A percentile compares a stretch with the other conserved stretches of the same genome.
phyloP scores from a whole-genome alignment of 2,113 vertebrate species.

The Corydoras sp. region DNA sequence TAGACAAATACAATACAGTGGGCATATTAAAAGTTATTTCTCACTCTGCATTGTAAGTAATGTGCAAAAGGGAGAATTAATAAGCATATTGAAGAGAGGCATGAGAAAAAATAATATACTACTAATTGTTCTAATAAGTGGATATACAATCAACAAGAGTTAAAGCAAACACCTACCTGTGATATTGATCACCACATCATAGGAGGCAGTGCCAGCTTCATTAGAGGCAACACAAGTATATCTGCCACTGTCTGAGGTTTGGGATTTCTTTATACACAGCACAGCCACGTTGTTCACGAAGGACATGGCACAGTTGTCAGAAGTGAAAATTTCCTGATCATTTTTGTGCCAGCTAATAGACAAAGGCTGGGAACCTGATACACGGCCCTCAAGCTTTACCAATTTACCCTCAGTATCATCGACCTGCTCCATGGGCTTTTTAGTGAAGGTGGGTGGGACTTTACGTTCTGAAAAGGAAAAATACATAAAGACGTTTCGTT shows the following conservation, averaged over 20 bases:
- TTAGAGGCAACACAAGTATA: slow-evolving; percentile 84
- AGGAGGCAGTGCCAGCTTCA: slow-evolving; percentile 78
- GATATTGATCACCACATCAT: slow-evolving; percentile 74
- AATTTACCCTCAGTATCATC: slow-evolving; percentile 77
- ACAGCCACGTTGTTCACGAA: slow-evolving; percentile 77
- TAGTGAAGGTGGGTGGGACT: slow-evolving; percentile 85
- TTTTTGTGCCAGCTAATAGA: slow-evolving; percentile 82
- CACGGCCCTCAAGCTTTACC: slow-evolving; percentile 79
- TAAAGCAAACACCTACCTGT: slow-evolving; percentile 67
- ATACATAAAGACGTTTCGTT: slow-evolving; percentile 82
- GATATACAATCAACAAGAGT: not conserved
- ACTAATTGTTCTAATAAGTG: no score
- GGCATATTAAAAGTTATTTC: no score
- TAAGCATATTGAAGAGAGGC: no score
- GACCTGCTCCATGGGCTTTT: slow-evolving; percentile 79
- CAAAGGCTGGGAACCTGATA: slow-evolving; percentile 88
- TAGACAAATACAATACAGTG: no score
- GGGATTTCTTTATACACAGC: slow-evolving; percentile 67
- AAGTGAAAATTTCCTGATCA: slow-evolving; percentile 69
- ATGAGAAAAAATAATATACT: no score
- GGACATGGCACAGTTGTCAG: slow-evolving; percentile 71
- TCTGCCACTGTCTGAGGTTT: slow-evolving; percentile 68
- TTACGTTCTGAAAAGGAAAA: slow-evolving; percentile 72
- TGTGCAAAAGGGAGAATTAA: no score
- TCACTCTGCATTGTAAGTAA: no score